Base-by-base conservation (phyloP, 2,113 vertebrate species). In the Petroica traversi region DNA sequence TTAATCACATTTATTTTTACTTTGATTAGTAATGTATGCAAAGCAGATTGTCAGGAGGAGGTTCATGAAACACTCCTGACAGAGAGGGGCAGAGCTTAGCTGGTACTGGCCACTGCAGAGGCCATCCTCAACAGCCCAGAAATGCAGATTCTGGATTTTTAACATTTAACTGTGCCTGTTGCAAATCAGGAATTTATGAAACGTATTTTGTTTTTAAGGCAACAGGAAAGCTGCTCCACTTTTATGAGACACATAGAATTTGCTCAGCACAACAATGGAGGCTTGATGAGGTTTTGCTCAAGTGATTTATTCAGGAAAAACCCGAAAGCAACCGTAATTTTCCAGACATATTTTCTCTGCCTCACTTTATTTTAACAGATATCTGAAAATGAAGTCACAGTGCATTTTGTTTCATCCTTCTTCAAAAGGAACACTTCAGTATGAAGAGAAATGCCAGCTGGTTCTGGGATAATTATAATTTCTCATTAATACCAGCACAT, bases 401-500 rank as follows among this genome's bases (percentile, higher is more conserved):
- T 88, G 67, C 77, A 81, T 94, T 97, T 88, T 92, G 26, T 72
- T 96, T 88, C 74, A 77, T 81, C 41, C 68, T n/a, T 92, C 62
- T 95, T 85, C 89, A 84, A 95, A 95, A 83, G 58, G 79, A 93
- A 91, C 87, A 92, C 88, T 95, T 91, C 48, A 64, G 46, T 64
- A 77, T 61, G 61, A 72, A 59, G 31, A 86, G 41, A 95, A 97
- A 96, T 89, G 63, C 77, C 96, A 84, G 93, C 73, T 93, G 97
- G 66, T 88, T 86, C 75, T 93, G 61, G 34, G 77, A 96, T 88
- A 78, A 96, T 93, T 92, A 89, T 72, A 93, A 97, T 94, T 96
- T 63, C 75, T 93, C 64, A 92, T 95, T 95, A 93, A 94, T 90
- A 95, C 25, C n/a, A 94, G 59, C 34, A 67, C 61, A 63, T 90